These are phyloP conservation scores for Peromyscus melanophrys DNA, from an alignment of 2,797 vertebrate genomes.

Conservation along the genomic window DNA sequence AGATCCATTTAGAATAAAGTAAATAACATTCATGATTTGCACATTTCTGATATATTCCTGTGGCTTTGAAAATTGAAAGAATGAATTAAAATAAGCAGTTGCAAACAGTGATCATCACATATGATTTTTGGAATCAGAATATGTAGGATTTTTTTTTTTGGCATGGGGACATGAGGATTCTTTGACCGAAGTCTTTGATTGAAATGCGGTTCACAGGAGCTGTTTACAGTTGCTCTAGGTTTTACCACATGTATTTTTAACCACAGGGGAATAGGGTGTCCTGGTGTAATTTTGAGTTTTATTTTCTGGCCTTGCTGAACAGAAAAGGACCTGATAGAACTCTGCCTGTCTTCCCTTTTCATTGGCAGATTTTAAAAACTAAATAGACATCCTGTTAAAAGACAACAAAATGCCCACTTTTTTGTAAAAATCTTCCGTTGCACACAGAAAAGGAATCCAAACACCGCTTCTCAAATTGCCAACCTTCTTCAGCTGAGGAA, in stretches of 20 bases:
- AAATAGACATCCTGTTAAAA: conserved; percentile 76
- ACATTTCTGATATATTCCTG: conserved; percentile 75
- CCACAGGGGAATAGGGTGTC: not conserved
- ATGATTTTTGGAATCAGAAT: conserved; percentile 35
- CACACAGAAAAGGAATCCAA: conserved; percentile 55
- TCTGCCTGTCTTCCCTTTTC: conserved; percentile 50
- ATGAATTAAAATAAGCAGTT: conserved; percentile 69
- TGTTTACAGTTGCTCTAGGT: not conserved
- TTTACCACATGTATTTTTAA: conserved; percentile 39
- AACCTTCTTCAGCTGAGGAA: not conserved
- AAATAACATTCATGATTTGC: conserved; percentile 80
- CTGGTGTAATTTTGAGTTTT: not conserved
- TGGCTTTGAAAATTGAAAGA: conserved; percentile 72
- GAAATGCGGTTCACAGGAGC: not conserved
- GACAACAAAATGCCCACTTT: conserved; percentile 69
- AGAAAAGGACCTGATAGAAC: conserved; percentile 13
- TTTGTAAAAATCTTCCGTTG: conserved; percentile 67
- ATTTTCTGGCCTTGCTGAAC: conserved; percentile 53
- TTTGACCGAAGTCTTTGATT: not conserved
- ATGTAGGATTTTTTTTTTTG: not conserved
- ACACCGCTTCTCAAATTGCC: conserved; percentile 64
- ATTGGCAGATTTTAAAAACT: conserved; percentile 65
- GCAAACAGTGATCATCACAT: not conserved
- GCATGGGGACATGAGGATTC: not conserved
- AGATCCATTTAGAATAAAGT: conserved; percentile 79